phyloP scores from a whole-genome alignment of 2,797 vertebrate genomes.

The Pseudopleuronectes americanus region DNA sequence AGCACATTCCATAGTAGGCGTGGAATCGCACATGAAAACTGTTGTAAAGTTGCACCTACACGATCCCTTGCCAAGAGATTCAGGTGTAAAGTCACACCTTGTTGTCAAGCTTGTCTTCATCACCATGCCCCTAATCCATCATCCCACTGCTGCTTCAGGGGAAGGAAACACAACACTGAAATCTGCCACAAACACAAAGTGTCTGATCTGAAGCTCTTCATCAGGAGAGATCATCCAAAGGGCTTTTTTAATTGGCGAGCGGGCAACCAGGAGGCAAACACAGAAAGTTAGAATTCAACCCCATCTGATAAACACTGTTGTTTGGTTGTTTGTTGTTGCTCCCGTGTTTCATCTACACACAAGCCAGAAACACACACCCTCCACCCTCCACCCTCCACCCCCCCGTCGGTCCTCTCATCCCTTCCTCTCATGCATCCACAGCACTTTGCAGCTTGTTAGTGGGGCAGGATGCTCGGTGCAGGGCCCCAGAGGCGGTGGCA shows the following conservation, averaged over 20 bases:
- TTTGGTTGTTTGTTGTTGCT: slow-evolving; percentile 42
- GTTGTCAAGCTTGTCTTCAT: slow-evolving; percentile 37
- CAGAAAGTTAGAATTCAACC: slow-evolving; percentile 39
- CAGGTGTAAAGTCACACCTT: slow-evolving; percentile 37
- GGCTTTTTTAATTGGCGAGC: slow-evolving; percentile 64
- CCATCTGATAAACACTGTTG: slow-evolving; percentile 33
- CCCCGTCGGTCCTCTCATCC: slow-evolving; percentile 26
- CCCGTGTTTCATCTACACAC: slow-evolving; percentile 27
- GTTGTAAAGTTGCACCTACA: slow-evolving; percentile 14
- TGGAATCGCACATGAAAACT: slow-evolving; percentile 12
- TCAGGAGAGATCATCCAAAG: slow-evolving; percentile 33
- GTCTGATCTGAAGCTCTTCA: slow-evolving; percentile 44
- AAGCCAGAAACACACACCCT: slow-evolving; percentile 34
- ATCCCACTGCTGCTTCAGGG: slow-evolving; percentile 27
- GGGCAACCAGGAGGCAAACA: slow-evolving; percentile 26
- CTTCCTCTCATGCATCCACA: slow-evolving; percentile 57
- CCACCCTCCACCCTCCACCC: not conserved
- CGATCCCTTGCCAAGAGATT: slow-evolving; percentile 25
- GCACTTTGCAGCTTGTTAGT: slow-evolving; percentile 84
- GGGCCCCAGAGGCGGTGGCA: slow-evolving; percentile 74
- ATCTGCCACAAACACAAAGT: slow-evolving; percentile 36
- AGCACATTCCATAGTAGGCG: slow-evolving; percentile 6
- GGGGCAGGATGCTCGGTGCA: slow-evolving; percentile 72
- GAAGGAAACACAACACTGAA: slow-evolving; percentile 21
- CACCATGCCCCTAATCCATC: slow-evolving; percentile 37